A percentile compares a stretch with the other conserved stretches of the same genome.
Conservation (phyloP, 2,888 invertebrate species). For the Branchipolynoe longqiensis region DNA sequence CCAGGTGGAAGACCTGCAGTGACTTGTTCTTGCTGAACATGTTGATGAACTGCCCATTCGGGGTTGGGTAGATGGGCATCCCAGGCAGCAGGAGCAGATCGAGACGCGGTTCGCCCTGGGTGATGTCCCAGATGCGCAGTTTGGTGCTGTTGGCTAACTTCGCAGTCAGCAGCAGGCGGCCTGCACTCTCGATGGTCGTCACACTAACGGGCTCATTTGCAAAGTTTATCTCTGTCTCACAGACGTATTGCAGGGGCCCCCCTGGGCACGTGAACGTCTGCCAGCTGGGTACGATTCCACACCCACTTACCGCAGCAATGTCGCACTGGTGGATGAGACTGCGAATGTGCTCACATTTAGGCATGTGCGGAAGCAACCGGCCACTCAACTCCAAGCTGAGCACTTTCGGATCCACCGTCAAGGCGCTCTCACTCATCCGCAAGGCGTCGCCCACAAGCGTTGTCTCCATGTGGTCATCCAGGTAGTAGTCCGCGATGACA, state of each 20-base stretch:
- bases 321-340: constrained; percentile 75
- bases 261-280: constrained; percentile 78
- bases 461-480: constrained; percentile 86
- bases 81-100: constrained; percentile 72
- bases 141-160: constrained; percentile 72
- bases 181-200: constrained; percentile 73
- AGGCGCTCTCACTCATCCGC: constrained; percentile 94
- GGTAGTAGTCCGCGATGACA: constrained; percentile 62
- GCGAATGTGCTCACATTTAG: constrained; percentile 68
- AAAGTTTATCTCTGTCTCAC: constrained; percentile 70
- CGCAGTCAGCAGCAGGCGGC: constrained; percentile 74
- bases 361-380: constrained; percentile 67
- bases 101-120: constrained; percentile 74
- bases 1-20: constrained; percentile 72
- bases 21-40: constrained; percentile 72
- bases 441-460: constrained; percentile 96
- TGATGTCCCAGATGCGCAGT: constrained; percentile 74
- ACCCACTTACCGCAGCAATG: constrained; percentile 69
- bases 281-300: constrained; percentile 75
- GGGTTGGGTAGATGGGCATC: constrained; percentile 72
- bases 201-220: constrained; percentile 71
- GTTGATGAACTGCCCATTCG: constrained; percentile 72
- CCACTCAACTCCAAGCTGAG: constrained; percentile 63
- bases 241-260: constrained; percentile 76
- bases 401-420: constrained; percentile 61